These are phyloP conservation scores for Chelonus formosanus DNA, from an alignment of 2,888 invertebrate genomes.

Conservation along the genomic window DNA sequence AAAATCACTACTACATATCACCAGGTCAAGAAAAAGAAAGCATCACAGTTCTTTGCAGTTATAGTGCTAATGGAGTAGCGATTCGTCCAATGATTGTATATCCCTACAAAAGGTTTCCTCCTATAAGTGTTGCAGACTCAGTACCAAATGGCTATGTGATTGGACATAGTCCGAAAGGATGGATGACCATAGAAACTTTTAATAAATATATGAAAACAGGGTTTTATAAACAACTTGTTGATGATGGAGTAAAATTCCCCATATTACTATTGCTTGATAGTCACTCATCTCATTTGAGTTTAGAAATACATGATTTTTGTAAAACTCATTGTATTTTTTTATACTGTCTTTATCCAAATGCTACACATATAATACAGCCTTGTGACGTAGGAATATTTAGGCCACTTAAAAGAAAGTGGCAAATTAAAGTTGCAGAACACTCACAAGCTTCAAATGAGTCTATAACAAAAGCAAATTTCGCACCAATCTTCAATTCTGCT, in stretches of 20 bases:
- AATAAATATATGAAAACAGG: constrained; percentile 37
- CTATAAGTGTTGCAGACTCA: constrained; percentile 28
- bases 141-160: constrained; percentile 34
- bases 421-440: constrained; percentile 28
- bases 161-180: constrained; percentile 34
- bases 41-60: constrained; percentile 30
- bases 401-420: constrained; percentile 43
- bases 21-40: constrained; percentile 30
- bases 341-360: constrained; percentile 43
- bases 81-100: constrained; percentile 36
- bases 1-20: constrained; percentile 32
- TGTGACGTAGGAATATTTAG: constrained; percentile 44
- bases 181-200: constrained; percentile 38
- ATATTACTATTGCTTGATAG: constrained; percentile 12
- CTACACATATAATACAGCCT: constrained; percentile 44
- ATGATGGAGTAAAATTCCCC: constrained; percentile 14
- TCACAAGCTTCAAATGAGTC: constrained; percentile 28
- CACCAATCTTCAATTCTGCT: constrained; percentile 28
- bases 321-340: constrained; percentile 37
- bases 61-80: background rate
- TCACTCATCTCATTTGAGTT: background rate
- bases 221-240: constrained; percentile 35
- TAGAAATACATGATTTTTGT: constrained; percentile 8
- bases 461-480: constrained; percentile 27
- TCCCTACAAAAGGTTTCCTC: constrained; percentile 36